Base-by-base conservation (phyloP, 2,113 vertebrate species). In the Alethe diademata region DNA sequence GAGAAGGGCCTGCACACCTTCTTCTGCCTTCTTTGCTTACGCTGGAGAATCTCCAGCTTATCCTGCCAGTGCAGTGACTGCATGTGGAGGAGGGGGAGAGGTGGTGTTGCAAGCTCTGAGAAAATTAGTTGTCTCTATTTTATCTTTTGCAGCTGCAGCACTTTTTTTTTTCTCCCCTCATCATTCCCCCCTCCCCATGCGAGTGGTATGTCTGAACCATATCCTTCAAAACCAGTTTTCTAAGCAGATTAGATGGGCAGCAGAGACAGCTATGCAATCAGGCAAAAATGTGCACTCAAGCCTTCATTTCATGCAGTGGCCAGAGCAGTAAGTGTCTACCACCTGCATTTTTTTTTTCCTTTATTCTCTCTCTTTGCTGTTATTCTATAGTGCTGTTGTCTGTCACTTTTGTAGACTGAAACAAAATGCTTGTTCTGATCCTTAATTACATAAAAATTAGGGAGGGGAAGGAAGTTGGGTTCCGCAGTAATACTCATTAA, bases 181-280 rank as follows among this genome's bases (percentile, higher is more conserved):
- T 91, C 78, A 67, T 66, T 80, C 35, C 75, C 71, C 62, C 42
- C 79, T 78, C 62, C 64, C 36, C 42, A 79, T 79, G 67, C 1
- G 5, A 96, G 93, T 94, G 91, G 95, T 96, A 91, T 97, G 97
- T 97, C 96, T 97, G 94, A 97, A 93, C 95, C 88, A 76, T 95
- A 97, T 92, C 96, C 95, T 97, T 97, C 96, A 95, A 96, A 97
- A 96, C 96, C 97, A 97, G 97, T 97, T 97, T 97, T 96, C 96
- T 96, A 93, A 97, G 94, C 83, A 97, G 96, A 95, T 97, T 95
- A 97, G 96, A 97, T 97, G 96, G 90, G 96, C 91, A 97, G 94
- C 96, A 96, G 96, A 97, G 94, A 96, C 96, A 95, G 90, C 95
- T 96, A 97, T 97, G 97, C 97, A 97, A 97, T 97, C 95, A 93